Conservation (phyloP, 2,888 invertebrate genomes). For the Drosophila percnosoma region DNA sequence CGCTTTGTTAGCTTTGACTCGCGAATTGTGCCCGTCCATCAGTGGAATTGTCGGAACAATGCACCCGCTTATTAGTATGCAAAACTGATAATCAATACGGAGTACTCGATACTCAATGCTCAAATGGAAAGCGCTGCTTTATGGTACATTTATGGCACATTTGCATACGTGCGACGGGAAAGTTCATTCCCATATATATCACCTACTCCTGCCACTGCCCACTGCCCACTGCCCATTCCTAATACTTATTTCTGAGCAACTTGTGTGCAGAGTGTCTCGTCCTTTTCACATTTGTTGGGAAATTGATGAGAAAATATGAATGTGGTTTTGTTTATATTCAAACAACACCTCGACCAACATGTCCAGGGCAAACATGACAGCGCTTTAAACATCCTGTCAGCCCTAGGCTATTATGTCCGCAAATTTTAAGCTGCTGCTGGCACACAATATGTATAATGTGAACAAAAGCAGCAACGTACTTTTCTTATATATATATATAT, state of each 20-base stretch:
- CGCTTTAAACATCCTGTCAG: conserved; percentile 40
- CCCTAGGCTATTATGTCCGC: conserved; percentile 9
- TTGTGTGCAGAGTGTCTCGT: conserved; percentile 16
- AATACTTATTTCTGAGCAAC: neutral
- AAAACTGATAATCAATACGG: conserved; percentile 78
- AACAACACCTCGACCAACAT: conserved; percentile 36
- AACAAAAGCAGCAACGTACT: neutral
- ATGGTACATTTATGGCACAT: conserved; percentile 60
- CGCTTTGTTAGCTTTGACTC: conserved; percentile 17
- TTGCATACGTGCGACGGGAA: conserved; percentile 61
- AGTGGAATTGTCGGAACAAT: conserved; percentile 42
- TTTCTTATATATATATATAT: neutral
- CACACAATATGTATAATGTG: neutral
- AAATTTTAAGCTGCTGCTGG: conserved; percentile 18
- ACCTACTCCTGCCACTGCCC: too few relatives aligned
- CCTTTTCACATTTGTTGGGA: conserved; percentile 19
- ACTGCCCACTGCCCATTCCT: neutral
- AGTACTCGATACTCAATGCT: conserved; percentile 28
- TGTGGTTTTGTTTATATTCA: conserved; percentile 17
- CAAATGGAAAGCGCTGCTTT: conserved; percentile 48
- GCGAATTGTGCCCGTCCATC: conserved; percentile 11
- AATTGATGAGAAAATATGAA: conserved; percentile 32
- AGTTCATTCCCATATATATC: conserved; percentile 7
- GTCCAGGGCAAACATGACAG: conserved; percentile 37
- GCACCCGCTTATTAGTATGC: conserved; percentile 73